A percentile compares a stretch with the other conserved stretches of the same genome.
phyloP scores from a whole-genome alignment of 2,797 vertebrate genomes.

The Macrochelys suwanniensis region DNA sequence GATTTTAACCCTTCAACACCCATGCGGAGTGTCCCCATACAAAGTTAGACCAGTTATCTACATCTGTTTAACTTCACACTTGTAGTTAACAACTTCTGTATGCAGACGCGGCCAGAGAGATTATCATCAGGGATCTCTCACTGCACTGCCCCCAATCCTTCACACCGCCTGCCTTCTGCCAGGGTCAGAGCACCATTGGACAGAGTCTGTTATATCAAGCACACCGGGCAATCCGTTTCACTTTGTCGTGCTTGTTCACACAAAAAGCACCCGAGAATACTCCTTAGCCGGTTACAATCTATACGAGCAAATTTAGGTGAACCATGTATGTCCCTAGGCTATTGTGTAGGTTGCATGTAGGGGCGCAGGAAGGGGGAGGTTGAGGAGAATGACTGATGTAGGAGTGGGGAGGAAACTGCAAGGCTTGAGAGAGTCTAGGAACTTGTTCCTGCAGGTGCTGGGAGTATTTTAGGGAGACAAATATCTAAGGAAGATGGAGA shows the following conservation, averaged over 20 bases:
- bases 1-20: neutral
- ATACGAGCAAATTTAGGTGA: neutral
- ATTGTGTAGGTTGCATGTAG: neutral
- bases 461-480: slow-evolving; percentile 25
- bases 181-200: neutral
- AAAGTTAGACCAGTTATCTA: neutral
- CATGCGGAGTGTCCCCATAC: neutral
- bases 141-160: neutral
- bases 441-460: slow-evolving; percentile 44
- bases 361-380: neutral
- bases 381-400: fast-evolving
- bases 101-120: neutral
- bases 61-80: neutral
- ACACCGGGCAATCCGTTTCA: neutral
- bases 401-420: neutral
- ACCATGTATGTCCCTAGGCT: too few species aligned
- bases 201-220: neutral
- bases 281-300: fast-evolving
- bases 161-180: neutral
- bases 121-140: neutral
- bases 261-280: neutral
- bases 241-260: fast-evolving
- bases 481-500: slow-evolving; percentile 56
- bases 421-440: neutral
- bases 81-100: neutral